Evolutionary conservation across 2,888 invertebrate species (phyloP).

Genomic region (Ceramica pisi): DNA sequence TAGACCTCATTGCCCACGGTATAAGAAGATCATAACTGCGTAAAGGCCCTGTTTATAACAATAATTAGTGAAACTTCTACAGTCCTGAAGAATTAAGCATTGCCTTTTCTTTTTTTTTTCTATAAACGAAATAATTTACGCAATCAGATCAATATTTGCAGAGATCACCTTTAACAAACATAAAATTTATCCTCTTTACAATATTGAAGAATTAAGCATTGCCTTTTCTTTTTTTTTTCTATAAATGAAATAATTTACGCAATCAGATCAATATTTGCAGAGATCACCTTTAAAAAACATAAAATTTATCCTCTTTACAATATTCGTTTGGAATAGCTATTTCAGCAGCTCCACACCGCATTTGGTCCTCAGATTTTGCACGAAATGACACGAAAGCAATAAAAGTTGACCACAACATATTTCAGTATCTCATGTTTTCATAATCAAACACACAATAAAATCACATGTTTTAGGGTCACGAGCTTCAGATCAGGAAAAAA

Average conservation of each 20-base stretch:
- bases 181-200: background rate
- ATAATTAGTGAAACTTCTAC: background rate
- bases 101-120: background rate
- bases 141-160: background rate
- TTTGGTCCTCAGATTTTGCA: background rate
- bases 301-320: background rate
- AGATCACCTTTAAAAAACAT: background rate
- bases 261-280: background rate
- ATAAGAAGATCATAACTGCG: too few species aligned
- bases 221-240: too few species aligned
- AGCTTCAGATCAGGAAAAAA: slow-evolving; percentile 32
- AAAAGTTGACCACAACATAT: slow-evolving; percentile 3
- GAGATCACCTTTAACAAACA: background rate
- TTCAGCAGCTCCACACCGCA: too few species aligned
- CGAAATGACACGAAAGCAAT: slow-evolving; percentile 3
- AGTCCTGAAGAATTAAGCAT: background rate
- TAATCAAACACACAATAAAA: slow-evolving; percentile 27
- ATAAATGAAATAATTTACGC: too few species aligned
- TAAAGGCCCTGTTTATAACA: too few species aligned
- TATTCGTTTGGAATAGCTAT: background rate
- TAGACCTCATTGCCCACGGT: too few species aligned
- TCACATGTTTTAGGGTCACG: slow-evolving; percentile 25
- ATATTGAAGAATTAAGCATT: too few species aligned
- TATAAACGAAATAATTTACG: too few species aligned
- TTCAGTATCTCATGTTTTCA: slow-evolving; percentile 25